Evolutionary conservation across 2,888 invertebrate species (phyloP), one percentile per base, ranked within the genome.

Genomic region (Priocnemis perturbator): DNA sequence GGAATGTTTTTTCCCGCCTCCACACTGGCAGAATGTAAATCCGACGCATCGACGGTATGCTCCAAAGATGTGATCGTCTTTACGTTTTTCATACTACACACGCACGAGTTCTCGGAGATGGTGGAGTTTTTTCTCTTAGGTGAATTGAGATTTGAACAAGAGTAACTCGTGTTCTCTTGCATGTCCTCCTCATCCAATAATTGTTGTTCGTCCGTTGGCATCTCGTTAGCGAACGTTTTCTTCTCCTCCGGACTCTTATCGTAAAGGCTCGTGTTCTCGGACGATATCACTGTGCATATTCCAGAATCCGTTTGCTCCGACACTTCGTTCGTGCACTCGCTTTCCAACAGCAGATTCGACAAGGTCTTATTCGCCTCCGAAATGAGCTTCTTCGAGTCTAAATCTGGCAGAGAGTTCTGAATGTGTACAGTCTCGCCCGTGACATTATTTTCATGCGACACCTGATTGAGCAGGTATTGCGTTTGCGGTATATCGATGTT

Each of bases 241-340:
- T 86, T 88, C 57, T 89, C 89, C 52, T 89, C 89, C 0, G 89
- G 89, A 68, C 89, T 89, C 62, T 89, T 89, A 60, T 89, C 89
- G 62, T 89, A 89, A 2, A 94, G 88, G 80, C 94, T 94, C 37
- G 94, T 94, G 74, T 93, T 94, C 86, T 94, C 94, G 5, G 89
- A 89, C 0, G 89, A 89, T 65, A 88, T 86, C 0, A 89, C 88
- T 23, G 94, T 94, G 83, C 94, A 93, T 60, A 94, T 93, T 0
- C 94, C 94, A 0, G 94, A 94, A 85, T 94, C 94, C 11, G 90
- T 90, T 21, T 91, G 91, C 30, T 93, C 93, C 3, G 93, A 93
- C 76, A 94, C 93, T 15, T 91, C 90, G 78, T 91, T 91, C 65
- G 90, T 86, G 19, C 90, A 91, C 71, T 92, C 91, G 47, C 88